phyloP scores from a whole-genome alignment of 2,888 invertebrate genomes.

The Agrypnus murinus region DNA sequence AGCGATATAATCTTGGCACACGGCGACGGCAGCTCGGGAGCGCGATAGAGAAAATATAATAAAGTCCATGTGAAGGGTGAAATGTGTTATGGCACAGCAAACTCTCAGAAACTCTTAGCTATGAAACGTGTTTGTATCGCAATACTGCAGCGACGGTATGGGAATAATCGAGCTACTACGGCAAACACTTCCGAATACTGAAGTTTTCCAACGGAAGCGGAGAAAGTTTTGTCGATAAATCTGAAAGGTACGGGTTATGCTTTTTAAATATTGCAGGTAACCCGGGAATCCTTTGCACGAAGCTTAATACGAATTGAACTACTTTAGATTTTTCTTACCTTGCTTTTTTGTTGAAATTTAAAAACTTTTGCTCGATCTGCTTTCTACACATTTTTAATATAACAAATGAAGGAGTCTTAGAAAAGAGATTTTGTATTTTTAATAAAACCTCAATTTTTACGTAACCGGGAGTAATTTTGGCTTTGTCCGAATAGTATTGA shows the following conservation, averaged over 20 bases:
- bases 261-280: constrained; percentile 48
- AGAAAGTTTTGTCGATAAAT: constrained; percentile 52
- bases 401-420: too few species aligned
- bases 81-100: constrained; percentile 52
- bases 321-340: neutral
- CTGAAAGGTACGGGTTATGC: constrained; percentile 45
- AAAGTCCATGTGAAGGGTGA: constrained; percentile 51
- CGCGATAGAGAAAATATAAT: constrained; percentile 52
- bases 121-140: constrained; percentile 53
- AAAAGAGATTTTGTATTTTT: too few species aligned
- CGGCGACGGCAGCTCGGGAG: constrained; percentile 40
- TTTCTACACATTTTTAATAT: too few species aligned
- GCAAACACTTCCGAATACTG: constrained; percentile 48
- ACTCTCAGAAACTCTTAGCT: constrained; percentile 51
- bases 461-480: too few species aligned
- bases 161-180: constrained; percentile 48
- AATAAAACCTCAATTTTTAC: too few species aligned
- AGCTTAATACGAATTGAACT: neutral
- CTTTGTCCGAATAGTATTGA: too few species aligned
- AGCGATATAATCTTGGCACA: constrained; percentile 49
- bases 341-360: constrained; percentile 1
- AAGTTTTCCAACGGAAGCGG: constrained; percentile 49
- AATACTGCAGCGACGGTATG: constrained; percentile 50
- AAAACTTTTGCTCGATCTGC: too few species aligned
- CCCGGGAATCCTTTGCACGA: constrained; percentile 17